Percentiles rank a stretch among this genome's conserved stretches.
phyloP scores from a whole-genome alignment of 2,888 invertebrate genomes.

The Drosophila peninsularis region DNA sequence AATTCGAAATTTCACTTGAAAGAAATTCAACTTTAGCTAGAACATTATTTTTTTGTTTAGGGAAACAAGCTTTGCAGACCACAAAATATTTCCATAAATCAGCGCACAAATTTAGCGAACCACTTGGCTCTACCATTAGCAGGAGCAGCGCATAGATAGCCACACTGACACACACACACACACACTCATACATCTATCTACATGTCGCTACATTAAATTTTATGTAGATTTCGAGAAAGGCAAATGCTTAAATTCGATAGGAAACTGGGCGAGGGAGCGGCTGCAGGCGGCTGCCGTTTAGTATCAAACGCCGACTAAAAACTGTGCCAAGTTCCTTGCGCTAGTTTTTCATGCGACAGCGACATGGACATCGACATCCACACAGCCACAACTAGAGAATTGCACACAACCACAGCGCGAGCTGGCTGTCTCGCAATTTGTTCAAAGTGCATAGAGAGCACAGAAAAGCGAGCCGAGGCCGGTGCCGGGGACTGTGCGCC shows the following conservation, averaged over 20 bases:
- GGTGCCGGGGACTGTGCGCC: conserved; percentile 24
- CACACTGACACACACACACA: neutral
- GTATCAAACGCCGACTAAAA: conserved; percentile 68
- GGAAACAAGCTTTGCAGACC: conserved; percentile 44
- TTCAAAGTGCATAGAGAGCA: conserved; percentile 46
- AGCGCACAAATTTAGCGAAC: conserved; percentile 63
- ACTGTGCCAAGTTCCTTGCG: conserved; percentile 80
- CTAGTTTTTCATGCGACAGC: conserved; percentile 71
- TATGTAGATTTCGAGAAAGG: conserved; percentile 46
- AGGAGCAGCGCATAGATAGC: conserved; percentile 47
- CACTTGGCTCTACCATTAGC: conserved; percentile 35
- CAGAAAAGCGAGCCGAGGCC: conserved; percentile 32
- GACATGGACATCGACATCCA: conserved; percentile 60
- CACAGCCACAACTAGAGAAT: conserved; percentile 23
- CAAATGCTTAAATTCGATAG: conserved; percentile 47
- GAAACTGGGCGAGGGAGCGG: conserved; percentile 31
- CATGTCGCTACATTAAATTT: conserved; percentile 66
- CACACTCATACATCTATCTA: neutral
- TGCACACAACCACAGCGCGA: conserved; percentile 14
- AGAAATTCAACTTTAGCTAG: neutral
- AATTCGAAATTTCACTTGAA: neutral
- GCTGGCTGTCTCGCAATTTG: conserved; percentile 55
- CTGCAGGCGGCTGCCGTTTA: conserved; percentile 25
- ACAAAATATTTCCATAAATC: conserved; percentile 72
- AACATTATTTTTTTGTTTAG: conserved; percentile 24